Evolutionary conservation across 2,888 invertebrate species (phyloP), one percentile per base, ranked within the genome.

Genomic region (Rotaria magnacalcarata): DNA sequence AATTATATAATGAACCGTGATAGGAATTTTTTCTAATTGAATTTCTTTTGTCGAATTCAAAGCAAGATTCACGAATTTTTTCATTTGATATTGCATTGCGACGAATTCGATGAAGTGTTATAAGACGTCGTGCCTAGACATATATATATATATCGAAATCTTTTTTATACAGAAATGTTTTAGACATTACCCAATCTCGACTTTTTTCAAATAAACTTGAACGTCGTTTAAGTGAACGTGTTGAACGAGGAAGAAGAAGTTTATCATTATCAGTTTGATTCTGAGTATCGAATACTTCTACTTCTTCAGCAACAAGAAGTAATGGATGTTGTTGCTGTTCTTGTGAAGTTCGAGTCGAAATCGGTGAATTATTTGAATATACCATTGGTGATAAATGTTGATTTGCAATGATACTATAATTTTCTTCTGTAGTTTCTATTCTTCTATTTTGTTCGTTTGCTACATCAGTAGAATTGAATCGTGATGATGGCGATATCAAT

Each of bases 121-220:
- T 80, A 4, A 80, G 21, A 80, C 75, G 75, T 21, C 75, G 47
- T 47, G 75, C 75, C 75, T 80, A 24, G 21, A 24, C 0, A 75
- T 8, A 75, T 11, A 50, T 8, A 50, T 11, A 50, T 50, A 14
- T 8, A 11, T 14, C 2, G 8, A 11, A 11, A 14, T 50, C 14
- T 50, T 50, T 4, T 50, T 50, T 50, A 34, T 34, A 34, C 34
- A 34, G 34, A 34, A 34, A 34, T 34, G 34, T 34, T 34, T 34
- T 34, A 34, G 34, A 34, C 34, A 34, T 80, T 80, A 80, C 75
- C 75, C 75, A 80, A 80, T 80, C 75, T 24, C 75, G 75, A 47
- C 75, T 47, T 19, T 80, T 80, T 10, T 80, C 75, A 47, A 80
- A 80, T 24, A 80, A 24, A 80, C 47, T 80, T 1, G 43, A 24